phyloP scores from a whole-genome alignment of 2,888 invertebrate species.

The Melinaea menophilus region DNA sequence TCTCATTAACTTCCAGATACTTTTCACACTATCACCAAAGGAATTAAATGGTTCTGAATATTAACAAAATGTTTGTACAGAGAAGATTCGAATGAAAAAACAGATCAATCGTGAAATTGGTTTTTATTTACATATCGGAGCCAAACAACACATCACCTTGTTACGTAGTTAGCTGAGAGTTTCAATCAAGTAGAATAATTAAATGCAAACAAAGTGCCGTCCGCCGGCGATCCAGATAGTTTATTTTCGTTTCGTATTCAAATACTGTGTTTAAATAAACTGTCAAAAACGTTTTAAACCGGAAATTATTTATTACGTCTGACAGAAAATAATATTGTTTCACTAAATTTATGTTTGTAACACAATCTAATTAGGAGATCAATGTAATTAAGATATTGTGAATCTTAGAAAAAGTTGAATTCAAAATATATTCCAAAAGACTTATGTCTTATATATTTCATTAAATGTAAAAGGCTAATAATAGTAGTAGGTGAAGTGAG shows the following conservation, averaged over 20 bases:
- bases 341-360: too few relatives aligned
- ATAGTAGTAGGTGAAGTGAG: too few relatives aligned
- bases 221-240: constrained; percentile 50
- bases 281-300: too few relatives aligned
- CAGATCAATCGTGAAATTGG: constrained; percentile 15
- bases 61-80: constrained; percentile 2
- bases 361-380: too few relatives aligned
- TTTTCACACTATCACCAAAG: neutral
- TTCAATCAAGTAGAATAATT: constrained; percentile 65
- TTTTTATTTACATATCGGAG: constrained; percentile 17
- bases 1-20: too few relatives aligned
- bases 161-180: constrained; percentile 33
- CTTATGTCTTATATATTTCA: too few relatives aligned
- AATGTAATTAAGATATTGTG: too few relatives aligned
- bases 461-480: too few relatives aligned
- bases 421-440: too few relatives aligned
- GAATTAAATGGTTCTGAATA: neutral
- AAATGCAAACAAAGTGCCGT: constrained; percentile 65
- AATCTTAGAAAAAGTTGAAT: too few relatives aligned
- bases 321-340: too few relatives aligned
- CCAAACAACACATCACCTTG: constrained; percentile 14
- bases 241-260: constrained; percentile 48
- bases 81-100: constrained; percentile 12
- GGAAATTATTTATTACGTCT: too few relatives aligned
- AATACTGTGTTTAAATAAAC: constrained; percentile 38